Base-by-base conservation (phyloP, 1,140 invertebrate genomes). In the Drosophila truncata region DNA sequence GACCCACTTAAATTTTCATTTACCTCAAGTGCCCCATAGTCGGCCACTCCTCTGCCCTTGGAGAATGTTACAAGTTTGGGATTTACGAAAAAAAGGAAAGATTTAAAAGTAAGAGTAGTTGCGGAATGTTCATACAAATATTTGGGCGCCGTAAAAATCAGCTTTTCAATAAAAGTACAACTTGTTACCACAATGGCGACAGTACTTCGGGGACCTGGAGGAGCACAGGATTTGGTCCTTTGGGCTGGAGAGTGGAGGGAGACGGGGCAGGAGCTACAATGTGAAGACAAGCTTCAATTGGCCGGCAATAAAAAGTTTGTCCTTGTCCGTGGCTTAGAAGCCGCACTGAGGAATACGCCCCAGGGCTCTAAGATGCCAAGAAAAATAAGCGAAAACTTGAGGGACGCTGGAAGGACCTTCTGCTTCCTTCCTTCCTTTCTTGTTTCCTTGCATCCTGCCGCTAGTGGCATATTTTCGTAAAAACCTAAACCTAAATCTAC, bases 241-340 rank as follows among this genome's bases (percentile, higher is more conserved):
- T 60, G 67, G 50, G 61, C 20, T 9, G 8, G 16, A 42, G 8
- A 44, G 29, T 7, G 35, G 52, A 54, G 57, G 41, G 66, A 25
- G 27, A 33, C 33, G 55, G 44, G 59, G 42, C 31, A 11, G 44
- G 31, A 25, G 52, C 14, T n/a, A 55, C 52, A 55, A 55, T 54
- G 46, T 13, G 27, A 72, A 66, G 76, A 63, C 70, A 78, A 77
- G 70, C 72, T 90, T 63, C 85, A 88, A 88, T 88, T 90, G 85
- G 62, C 64, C 80, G 61, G 78, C 81, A 88, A 88, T 90, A 90
- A 88, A 87, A 88, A 88, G 69, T 88, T 88, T 78, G 65, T 78
- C 85, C 69, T 87, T 83, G 41, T 65, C 33, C 63, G 35, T 58
- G 61, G 54, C 82, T 64, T 49, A 61, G 54, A 47, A 60, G 59